Percentiles rank a stretch among this genome's conserved stretches.
These are phyloP conservation scores for Heliangelus exortis DNA, from an alignment of 2,797 vertebrate genomes.

Conservation along the genomic window DNA sequence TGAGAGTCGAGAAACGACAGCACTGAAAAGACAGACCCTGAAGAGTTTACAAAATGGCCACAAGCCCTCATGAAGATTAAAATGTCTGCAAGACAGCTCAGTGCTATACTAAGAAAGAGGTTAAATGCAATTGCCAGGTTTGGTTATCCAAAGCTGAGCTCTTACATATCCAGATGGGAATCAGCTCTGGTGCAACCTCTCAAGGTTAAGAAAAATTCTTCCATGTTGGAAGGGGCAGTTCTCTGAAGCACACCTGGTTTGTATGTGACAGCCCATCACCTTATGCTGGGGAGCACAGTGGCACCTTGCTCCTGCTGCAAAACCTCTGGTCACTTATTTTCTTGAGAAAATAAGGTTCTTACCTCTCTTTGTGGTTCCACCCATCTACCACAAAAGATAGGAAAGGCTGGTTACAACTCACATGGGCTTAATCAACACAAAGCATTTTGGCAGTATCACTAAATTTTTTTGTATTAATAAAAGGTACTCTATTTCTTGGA, in stretches of 20 bases:
- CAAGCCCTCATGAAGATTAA: neutral
- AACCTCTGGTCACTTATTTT: neutral
- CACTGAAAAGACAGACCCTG: neutral
- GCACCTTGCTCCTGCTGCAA: neutral
- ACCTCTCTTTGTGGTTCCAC: neutral
- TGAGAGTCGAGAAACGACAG: neutral
- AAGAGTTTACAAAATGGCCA: neutral
- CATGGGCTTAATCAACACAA: neutral
- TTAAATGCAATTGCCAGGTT: neutral
- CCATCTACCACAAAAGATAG: neutral
- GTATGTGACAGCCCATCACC: neutral
- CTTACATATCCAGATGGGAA: neutral
- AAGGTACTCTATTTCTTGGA: neutral
- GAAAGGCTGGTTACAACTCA: neutral
- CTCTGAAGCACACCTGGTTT: neutral
- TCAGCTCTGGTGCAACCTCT: neutral
- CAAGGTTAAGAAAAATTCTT: neutral
- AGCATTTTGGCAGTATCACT: neutral
- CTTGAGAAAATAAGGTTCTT: neutral
- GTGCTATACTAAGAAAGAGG: neutral
- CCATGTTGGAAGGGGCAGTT: rapidly evolving
- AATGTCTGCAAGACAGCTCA: neutral
- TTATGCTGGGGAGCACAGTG: neutral
- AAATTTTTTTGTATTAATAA: neutral
- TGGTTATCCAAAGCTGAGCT: neutral